Evolutionary conservation across 2,888 invertebrate genomes (phyloP).

Genomic region (Philereme transversata): DNA sequence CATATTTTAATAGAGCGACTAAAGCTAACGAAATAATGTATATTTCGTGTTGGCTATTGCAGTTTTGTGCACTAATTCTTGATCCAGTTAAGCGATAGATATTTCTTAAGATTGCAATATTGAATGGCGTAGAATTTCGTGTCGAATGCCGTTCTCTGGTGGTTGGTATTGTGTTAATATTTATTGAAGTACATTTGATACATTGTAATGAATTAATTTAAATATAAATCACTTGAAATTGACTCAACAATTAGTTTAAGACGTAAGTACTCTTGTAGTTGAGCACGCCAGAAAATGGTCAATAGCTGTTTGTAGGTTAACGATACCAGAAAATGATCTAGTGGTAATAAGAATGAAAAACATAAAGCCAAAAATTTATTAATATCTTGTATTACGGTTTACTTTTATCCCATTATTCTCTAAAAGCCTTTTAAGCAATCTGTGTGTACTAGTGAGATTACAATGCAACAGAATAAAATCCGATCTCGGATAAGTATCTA

Average conservation of each 20-base stretch:
- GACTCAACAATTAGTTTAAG: too few species aligned
- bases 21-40: slow-evolving; percentile 44
- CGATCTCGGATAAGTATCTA: slow-evolving; percentile 28
- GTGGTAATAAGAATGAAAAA: too few species aligned
- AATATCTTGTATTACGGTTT: too few species aligned
- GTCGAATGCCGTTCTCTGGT: slow-evolving; percentile 56
- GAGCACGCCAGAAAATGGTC: too few species aligned
- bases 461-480: slow-evolving; percentile 19
- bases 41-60: slow-evolving; percentile 55
- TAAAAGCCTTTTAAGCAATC: too few species aligned
- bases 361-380: too few species aligned
- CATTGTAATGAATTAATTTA: background rate
- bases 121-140: slow-evolving; percentile 62
- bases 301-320: too few species aligned
- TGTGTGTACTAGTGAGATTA: background rate
- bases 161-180: slow-evolving; percentile 23
- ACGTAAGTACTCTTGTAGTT: too few species aligned
- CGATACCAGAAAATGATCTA: too few species aligned
- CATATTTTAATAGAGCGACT: slow-evolving; percentile 12
- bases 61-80: slow-evolving; percentile 61
- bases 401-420: too few species aligned
- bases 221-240: too few species aligned
- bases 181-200: slow-evolving; percentile 7
- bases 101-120: slow-evolving; percentile 75
- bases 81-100: slow-evolving; percentile 58